Conservation (phyloP, 2,888 invertebrate genomes). For the Cryptus viduatorius region DNA sequence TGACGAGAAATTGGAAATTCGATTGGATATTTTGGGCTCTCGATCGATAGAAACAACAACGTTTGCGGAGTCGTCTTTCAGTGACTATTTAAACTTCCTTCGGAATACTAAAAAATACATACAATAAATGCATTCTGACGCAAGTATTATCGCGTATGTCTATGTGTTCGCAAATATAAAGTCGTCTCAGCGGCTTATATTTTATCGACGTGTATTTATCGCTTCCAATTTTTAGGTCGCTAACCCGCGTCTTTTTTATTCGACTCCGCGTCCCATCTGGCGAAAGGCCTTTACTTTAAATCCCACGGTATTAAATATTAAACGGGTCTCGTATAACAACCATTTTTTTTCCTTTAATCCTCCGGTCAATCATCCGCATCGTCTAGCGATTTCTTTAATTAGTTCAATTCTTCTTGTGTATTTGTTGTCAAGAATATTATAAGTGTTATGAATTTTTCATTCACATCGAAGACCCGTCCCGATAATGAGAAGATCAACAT, state of each 20-base stretch:
- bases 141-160: neutral
- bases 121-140: constrained; percentile 3
- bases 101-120: neutral
- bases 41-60: neutral
- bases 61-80: too few species aligned
- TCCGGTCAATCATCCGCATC: neutral
- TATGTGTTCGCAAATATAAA: neutral
- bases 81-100: neutral
- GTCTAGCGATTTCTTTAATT: neutral
- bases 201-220: neutral
- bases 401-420: neutral
- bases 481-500: neutral
- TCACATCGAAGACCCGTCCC: neutral
- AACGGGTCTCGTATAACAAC: neutral
- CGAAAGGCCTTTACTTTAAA: neutral
- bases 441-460: too few species aligned
- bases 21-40: neutral
- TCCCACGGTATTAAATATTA: neutral
- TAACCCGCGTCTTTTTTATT: neutral
- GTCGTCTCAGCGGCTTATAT: neutral
- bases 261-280: neutral
- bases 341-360: neutral
- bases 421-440: neutral
- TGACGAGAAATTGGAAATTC: neutral
- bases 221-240: neutral